Base-by-base conservation (phyloP, 2,888 invertebrate genomes). In the Tachina lurida region DNA sequence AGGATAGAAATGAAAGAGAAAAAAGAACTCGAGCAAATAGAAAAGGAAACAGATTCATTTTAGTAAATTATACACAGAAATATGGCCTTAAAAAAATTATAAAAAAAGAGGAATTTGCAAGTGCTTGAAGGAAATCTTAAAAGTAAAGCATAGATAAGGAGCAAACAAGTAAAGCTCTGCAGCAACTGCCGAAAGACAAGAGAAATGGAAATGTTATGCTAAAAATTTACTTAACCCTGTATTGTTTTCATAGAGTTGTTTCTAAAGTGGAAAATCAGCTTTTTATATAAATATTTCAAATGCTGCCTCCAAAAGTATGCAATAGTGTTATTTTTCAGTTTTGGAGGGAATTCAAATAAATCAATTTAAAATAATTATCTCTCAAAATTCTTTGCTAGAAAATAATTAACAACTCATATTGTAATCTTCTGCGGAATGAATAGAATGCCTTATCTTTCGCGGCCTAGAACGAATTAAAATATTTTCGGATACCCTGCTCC, bases 1-100 rank as follows among this genome's bases (percentile, higher is more conserved):
- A 74, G 84, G 84, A 67, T 52, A 62, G 52, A 78, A 62, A 31
- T 31, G 0, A 22, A 45, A 39, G 3, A 87, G 79, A 77, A 56
- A 0, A 78, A 87, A 84, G 87, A 49, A 43, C 13, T 15, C 2
- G 80, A 89, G 87, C 78, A 76, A 88, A 87, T 81, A 87, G 79
- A 87, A 79, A 75, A 81, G 77, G 65, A 80, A 84, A 86, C 82
- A 86, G 82, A 83, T 83, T 86, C 70, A 76, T 75, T 83, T 77
- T 49, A 54, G 65, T 80, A 83, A 86, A 76, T 86, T 86, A 77
- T 63, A 80, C 83, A 74, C 82, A 67, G 62, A 60, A 84, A 83
- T 65, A 71, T 52, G 52, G 58, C 74, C 60, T 74, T 43, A 43
- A 80, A 74, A 58, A 60, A 43, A 58, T n/a, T n/a, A 10, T 5